Conservation (phyloP, 2,888 invertebrate species). For the Meghimatium bilineatum region DNA sequence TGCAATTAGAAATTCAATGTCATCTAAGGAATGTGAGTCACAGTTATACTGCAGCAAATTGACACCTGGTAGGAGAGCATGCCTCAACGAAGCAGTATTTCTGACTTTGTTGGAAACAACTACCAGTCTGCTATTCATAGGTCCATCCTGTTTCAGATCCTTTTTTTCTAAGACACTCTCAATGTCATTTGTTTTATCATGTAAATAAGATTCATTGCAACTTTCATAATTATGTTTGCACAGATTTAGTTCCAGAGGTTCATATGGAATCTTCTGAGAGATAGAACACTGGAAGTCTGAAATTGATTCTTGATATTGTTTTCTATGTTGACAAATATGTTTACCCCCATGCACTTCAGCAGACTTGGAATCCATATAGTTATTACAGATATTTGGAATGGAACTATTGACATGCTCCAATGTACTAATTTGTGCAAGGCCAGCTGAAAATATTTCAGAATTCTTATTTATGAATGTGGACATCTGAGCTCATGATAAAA, state of each 20-base stretch:
- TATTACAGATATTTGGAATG: conserved; percentile 41
- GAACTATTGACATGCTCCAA: conserved; percentile 29
- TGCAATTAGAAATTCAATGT: conserved; percentile 69
- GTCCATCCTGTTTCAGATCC: neutral
- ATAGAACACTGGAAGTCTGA: conserved; percentile 9
- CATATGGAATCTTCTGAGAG: conserved; percentile 1
- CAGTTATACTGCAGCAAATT: conserved; percentile 76
- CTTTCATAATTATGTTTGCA: neutral
- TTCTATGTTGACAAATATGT: conserved; percentile 40
- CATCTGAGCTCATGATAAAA: conserved; percentile 18
- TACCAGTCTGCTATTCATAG: conserved; percentile 64
- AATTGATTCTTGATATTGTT: conserved; percentile 38
- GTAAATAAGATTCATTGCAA: neutral
- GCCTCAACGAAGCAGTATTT: conserved; percentile 69
- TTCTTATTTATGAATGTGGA: neutral
- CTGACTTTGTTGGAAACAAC: conserved; percentile 77
- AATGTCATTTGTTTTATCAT: neutral
- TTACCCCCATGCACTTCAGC: neutral
- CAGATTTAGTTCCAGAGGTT: no score
- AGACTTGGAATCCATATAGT: conserved; percentile 17
- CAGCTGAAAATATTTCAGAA: neutral
- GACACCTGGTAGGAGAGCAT: conserved; percentile 71
- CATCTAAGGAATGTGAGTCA: conserved; percentile 75
- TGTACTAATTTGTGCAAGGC: neutral
- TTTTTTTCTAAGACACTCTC: neutral